Evolutionary conservation across 2,888 invertebrate genomes (phyloP).

Genomic region (Desoria tigrina): DNA sequence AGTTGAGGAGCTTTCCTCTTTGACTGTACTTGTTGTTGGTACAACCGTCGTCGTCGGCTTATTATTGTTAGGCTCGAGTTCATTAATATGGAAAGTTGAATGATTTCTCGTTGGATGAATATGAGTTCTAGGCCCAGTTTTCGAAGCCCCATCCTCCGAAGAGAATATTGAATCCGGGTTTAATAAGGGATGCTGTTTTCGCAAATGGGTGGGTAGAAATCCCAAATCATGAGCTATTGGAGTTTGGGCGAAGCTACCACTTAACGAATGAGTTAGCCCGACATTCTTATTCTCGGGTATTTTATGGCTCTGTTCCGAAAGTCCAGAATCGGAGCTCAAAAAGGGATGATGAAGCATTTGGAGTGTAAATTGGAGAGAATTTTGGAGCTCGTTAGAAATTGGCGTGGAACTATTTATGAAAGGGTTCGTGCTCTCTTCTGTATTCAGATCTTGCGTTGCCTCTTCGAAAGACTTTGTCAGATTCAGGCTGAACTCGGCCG

Average conservation of each 20-base stretch:
- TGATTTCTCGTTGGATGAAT: constrained; percentile 16
- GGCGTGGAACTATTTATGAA: constrained; percentile 38
- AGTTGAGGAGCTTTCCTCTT: neutral
- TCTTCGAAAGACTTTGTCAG: constrained; percentile 3
- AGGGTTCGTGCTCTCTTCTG: constrained; percentile 39
- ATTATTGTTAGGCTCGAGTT: neutral
- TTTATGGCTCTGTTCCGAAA: constrained; percentile 31
- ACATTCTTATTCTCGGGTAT: constrained; percentile 45
- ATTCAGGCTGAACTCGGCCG: constrained; percentile 10
- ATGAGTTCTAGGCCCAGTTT: constrained; percentile 24
- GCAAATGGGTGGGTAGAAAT: constrained; percentile 33
- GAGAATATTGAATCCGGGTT: constrained; percentile 36
- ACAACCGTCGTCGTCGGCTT: constrained; percentile 10
- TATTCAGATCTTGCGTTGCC: constrained; percentile 27
- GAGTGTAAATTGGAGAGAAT: constrained; percentile 37
- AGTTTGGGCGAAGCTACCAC: constrained; percentile 28
- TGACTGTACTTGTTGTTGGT: neutral
- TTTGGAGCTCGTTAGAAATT: constrained; percentile 41
- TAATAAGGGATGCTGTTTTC: constrained; percentile 42
- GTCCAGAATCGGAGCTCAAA: constrained; percentile 38
- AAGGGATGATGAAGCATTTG: constrained; percentile 38
- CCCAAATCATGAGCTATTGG: constrained; percentile 41
- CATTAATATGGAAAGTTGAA: neutral
- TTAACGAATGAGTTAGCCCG: constrained; percentile 31
- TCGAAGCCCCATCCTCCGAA: constrained; percentile 17